phyloP scores from a whole-genome alignment of 2,113 vertebrate genomes.

The Caranx ignobilis region DNA sequence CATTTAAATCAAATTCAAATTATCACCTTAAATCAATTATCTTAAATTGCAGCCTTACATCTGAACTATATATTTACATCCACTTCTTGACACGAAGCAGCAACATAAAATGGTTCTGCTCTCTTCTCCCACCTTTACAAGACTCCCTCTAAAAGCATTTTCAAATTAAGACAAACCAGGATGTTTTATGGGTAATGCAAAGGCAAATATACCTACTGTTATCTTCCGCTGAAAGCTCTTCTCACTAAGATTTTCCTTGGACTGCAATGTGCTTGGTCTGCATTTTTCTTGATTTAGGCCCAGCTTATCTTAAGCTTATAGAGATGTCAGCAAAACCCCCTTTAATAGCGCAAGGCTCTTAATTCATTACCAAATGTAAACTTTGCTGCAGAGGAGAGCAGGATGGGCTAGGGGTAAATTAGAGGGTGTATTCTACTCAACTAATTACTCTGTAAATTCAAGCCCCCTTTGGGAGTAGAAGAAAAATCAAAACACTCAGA shows the following conservation, averaged over 20 bases:
- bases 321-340: slow-evolving; percentile 77
- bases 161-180: slow-evolving; percentile 48
- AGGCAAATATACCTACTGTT: slow-evolving; percentile 73
- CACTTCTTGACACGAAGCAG: neutral
- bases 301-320: slow-evolving; percentile 79
- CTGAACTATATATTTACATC: slow-evolving; percentile 1
- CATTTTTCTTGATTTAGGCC: slow-evolving; percentile 82
- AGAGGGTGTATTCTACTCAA: slow-evolving; percentile 75
- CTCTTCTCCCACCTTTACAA: slow-evolving; percentile 4
- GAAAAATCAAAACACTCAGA: slow-evolving; percentile 43
- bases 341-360: slow-evolving; percentile 77
- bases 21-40: neutral
- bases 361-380: slow-evolving; percentile 83
- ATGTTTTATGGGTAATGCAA: slow-evolving; percentile 64
- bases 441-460: slow-evolving; percentile 80
- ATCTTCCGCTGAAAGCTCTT: slow-evolving; percentile 73
- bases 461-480: slow-evolving; percentile 49
- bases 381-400: slow-evolving; percentile 69
- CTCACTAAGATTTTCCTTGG: slow-evolving; percentile 73
- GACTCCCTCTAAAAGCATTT: slow-evolving; percentile 51
- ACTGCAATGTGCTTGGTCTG: slow-evolving; percentile 73
- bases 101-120: slow-evolving; percentile 18
- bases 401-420: slow-evolving; percentile 67
- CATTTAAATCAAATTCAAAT: neutral
- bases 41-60: neutral